Conservation (phyloP, 2,113 vertebrate genomes). For the Hippocampus comes region DNA sequence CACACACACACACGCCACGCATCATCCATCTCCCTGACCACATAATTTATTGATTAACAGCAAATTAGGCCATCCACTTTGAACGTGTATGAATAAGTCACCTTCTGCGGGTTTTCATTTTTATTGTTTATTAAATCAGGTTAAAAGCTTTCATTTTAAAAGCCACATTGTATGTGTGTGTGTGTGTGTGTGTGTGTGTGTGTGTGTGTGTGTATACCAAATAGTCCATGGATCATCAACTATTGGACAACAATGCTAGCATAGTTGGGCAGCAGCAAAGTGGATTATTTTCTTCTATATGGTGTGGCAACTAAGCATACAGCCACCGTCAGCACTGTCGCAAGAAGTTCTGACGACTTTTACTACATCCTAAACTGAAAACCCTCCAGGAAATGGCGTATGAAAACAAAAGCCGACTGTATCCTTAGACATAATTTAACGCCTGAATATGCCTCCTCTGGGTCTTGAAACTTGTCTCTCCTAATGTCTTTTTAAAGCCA, state of each 20-base stretch:
- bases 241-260: neutral
- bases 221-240: neutral
- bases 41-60: neutral
- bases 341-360: constrained; percentile 10
- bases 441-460: constrained; percentile 16
- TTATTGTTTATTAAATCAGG: neutral
- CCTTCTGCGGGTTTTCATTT: neutral
- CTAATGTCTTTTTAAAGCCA: neutral
- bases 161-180: too few relatives aligned
- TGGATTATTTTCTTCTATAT: neutral
- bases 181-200: too few relatives aligned
- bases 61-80: neutral
- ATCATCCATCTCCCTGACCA: too few relatives aligned
- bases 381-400: neutral
- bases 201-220: neutral
- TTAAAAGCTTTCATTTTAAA: neutral
- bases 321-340: constrained; percentile 4
- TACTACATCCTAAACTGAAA: constrained; percentile 1
- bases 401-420: constrained; percentile 8
- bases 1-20: too few relatives aligned
- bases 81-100: neutral
- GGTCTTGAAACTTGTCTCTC: constrained; percentile 27
- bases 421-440: constrained; percentile 32
- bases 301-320: neutral
- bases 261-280: neutral